Evolutionary conservation across 1,140 invertebrate species (phyloP).

Genomic region (Caenorhabditis briggsae): DNA sequence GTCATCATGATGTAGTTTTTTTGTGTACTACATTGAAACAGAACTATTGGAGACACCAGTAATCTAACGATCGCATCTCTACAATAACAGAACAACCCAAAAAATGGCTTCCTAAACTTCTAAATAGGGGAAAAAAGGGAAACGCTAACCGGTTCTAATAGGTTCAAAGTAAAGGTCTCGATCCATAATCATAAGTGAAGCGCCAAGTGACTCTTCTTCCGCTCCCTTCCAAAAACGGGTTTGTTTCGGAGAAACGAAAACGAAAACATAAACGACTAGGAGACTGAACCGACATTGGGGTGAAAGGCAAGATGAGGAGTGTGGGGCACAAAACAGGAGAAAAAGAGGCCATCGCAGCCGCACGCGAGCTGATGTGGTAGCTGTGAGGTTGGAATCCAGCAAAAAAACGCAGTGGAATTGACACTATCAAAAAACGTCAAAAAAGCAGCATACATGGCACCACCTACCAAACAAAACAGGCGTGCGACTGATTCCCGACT

Average conservation of each 20-base stretch:
- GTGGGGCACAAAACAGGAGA: not conserved
- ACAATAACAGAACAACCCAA: not conserved
- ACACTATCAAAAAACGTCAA: not conserved
- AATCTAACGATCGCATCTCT: not conserved
- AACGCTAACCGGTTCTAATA: constrained; percentile 9
- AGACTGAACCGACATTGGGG: not conserved
- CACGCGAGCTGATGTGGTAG: constrained; percentile 61
- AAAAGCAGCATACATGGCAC: not conserved
- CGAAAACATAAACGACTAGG: constrained; percentile 8
- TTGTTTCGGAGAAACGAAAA: constrained; percentile 14
- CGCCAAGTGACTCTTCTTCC: not conserved
- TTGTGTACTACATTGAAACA: constrained; percentile 1
- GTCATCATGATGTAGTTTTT: not conserved
- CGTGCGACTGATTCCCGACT: not conserved
- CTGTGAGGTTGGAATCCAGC: not conserved
- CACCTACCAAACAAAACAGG: not conserved
- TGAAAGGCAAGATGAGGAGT: not conserved
- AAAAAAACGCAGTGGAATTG: not conserved
- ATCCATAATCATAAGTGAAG: constrained; percentile 10
- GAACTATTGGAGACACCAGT: not conserved
- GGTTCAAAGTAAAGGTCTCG: constrained; percentile 36
- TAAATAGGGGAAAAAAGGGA: not conserved
- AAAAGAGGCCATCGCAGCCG: constrained; percentile 39
- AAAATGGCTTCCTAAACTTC: not conserved
- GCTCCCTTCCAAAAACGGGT: not conserved